phyloP scores from a whole-genome alignment of 2,113 vertebrate species.

The Indri indri region DNA sequence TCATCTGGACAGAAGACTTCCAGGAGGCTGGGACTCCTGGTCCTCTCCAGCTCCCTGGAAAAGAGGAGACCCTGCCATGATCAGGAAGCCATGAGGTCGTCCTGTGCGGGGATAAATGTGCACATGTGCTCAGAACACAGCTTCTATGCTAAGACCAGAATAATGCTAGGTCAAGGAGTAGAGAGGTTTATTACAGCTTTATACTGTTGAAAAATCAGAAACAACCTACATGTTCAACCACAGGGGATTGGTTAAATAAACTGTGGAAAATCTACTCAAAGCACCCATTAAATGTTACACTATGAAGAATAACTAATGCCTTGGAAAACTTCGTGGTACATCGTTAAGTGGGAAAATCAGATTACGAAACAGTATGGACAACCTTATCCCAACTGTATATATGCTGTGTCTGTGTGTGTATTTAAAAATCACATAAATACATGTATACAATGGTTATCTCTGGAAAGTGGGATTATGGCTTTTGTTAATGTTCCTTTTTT shows the following conservation, averaged over 20 bases:
- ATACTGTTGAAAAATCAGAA: neutral
- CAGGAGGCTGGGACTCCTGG: neutral
- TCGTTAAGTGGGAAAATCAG: neutral
- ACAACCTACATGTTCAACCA: neutral
- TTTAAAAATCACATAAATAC: neutral
- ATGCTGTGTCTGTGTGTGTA: neutral
- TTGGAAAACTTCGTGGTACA: neutral
- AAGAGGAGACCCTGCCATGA: neutral
- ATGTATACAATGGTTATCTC: neutral
- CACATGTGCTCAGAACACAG: neutral
- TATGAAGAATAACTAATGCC: slow-evolving; percentile 6
- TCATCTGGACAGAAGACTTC: neutral
- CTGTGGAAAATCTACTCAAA: neutral
- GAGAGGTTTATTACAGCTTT: neutral
- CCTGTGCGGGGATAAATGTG: neutral
- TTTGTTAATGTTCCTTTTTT: neutral
- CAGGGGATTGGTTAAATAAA: neutral
- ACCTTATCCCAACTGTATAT: neutral
- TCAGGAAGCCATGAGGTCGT: neutral
- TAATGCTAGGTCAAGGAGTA: neutral
- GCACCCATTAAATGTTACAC: neutral
- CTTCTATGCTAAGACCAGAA: neutral
- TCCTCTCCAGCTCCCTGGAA: neutral
- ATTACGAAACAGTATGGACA: neutral
- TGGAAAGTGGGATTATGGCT: neutral